Conservation (phyloP, 1,140 invertebrate species). For the Zaprionus ghesquierei region DNA sequence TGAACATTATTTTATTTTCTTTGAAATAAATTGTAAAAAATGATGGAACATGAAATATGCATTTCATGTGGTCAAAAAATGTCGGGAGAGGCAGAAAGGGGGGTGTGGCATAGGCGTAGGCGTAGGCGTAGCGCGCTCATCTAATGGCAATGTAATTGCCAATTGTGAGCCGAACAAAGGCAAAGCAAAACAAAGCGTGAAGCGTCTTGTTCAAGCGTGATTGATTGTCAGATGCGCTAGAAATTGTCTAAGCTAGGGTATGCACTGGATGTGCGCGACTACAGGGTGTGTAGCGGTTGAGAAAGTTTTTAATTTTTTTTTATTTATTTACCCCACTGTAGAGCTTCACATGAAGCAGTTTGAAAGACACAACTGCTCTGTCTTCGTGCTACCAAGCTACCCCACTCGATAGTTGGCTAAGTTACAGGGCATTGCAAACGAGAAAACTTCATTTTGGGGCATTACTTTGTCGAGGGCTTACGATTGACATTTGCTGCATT, state of each 20-base stretch:
- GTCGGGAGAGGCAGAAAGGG: too few species aligned
- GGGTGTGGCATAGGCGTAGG: conserved; percentile 25
- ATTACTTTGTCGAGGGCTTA: conserved; percentile 37
- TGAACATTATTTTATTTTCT: conserved; percentile 34
- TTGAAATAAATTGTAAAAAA: conserved; percentile 40
- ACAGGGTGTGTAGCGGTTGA: not conserved
- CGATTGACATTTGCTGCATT: conserved; percentile 48
- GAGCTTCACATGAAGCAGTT: too few species aligned
- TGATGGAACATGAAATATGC: conserved; percentile 63
- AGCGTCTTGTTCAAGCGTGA: not conserved
- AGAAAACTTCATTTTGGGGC: conserved; percentile 23
- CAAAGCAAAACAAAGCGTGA: conserved; percentile 7
- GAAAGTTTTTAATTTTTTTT: too few species aligned
- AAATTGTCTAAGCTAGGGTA: not conserved
- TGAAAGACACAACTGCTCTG: too few species aligned
- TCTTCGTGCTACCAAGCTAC: too few species aligned
- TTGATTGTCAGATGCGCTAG: not conserved
- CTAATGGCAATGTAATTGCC: conserved; percentile 77
- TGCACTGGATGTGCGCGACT: too few species aligned
- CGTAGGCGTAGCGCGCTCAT: conserved; percentile 22
- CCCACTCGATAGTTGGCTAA: not conserved
- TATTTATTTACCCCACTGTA: too few species aligned
- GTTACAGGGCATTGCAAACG: not conserved
- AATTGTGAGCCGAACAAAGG: conserved; percentile 55
- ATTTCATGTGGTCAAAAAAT: conserved; percentile 31